Base-by-base conservation (phyloP, 1,140 invertebrate species). In the Dreissena rostriformis region DNA sequence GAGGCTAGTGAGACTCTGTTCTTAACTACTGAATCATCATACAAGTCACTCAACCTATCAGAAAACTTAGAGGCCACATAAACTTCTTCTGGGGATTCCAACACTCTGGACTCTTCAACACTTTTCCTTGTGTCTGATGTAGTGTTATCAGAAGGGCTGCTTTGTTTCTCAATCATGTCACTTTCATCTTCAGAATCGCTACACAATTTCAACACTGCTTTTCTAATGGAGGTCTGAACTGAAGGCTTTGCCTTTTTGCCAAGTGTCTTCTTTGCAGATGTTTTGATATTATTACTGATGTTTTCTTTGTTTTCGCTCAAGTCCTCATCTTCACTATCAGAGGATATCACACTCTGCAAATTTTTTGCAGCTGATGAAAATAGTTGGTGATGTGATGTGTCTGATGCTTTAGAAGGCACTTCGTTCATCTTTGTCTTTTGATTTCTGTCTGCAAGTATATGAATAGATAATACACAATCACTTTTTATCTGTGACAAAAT, bases 151-250 rank as follows among this genome's bases (percentile, higher is more conserved):
- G 39, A 39, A 39, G 39, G 39, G 39, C 39, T 2, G 39, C 39
- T 39, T 39, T 39, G 39, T 39, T 39, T 39, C 2, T 39, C 8
- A 39, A 39, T 5, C 39, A 39, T 8, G 4, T 39, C 57, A n/a
- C 15, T 6, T 26, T 79, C 77, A 8, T 70, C 77, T 53, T 79
- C 77, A 57, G 77, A 79, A 28, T 71, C 77, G 70, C 77, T 71
- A 61, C 67, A 79, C n/a, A 66, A 19, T 29, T 76, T 55, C n/a
- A 79, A 66, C 7, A 79, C 65, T 53, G 65, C 65, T 57, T 67
- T 79, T 70, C 11, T 24, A 61, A 24, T 12, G 2, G 17, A n/a
- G 17, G 57, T 24, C 17, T 19, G 57, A 19, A n/a, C 22, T 61
- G 57, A 24, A 19, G 17, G 17, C 17, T n/a, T 19, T 61, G 17